Conservation (phyloP, 2,797 vertebrate species). For the Pangasius sanitwongsei region DNA sequence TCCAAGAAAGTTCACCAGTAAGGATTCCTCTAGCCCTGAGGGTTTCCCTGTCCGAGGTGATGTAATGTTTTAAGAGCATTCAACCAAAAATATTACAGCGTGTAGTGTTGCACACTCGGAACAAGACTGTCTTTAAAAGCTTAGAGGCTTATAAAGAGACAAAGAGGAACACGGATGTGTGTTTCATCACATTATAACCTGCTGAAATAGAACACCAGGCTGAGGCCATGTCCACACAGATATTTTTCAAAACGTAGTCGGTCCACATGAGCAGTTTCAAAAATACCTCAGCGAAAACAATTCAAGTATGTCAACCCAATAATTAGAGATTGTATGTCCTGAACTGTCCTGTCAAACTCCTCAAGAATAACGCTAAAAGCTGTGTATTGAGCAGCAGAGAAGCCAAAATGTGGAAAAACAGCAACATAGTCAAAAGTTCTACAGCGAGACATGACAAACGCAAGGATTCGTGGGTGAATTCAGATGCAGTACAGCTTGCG, state of each 20-base stretch:
- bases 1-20: constrained; percentile 64
- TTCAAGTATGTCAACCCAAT: background rate
- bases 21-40: constrained; percentile 47
- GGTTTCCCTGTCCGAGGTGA: constrained; percentile 64
- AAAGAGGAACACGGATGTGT: background rate
- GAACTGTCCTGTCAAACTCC: background rate
- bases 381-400: background rate
- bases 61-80: constrained; percentile 64
- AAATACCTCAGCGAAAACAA: background rate
- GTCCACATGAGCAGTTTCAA: background rate
- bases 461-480: background rate
- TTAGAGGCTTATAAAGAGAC: constrained; percentile 7
- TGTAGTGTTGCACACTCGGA: background rate
- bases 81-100: constrained; percentile 7
- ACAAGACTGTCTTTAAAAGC: background rate
- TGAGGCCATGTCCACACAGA: background rate
- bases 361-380: background rate
- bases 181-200: constrained; percentile 3
- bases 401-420: background rate
- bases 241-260: background rate
- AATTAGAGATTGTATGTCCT: background rate
- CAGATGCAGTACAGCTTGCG: background rate
- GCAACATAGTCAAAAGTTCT: background rate
- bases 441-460: background rate
- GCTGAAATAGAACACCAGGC: background rate